Base-by-base conservation (phyloP, 2,797 vertebrate species). In the Typhlichthys eigenmanni region DNA sequence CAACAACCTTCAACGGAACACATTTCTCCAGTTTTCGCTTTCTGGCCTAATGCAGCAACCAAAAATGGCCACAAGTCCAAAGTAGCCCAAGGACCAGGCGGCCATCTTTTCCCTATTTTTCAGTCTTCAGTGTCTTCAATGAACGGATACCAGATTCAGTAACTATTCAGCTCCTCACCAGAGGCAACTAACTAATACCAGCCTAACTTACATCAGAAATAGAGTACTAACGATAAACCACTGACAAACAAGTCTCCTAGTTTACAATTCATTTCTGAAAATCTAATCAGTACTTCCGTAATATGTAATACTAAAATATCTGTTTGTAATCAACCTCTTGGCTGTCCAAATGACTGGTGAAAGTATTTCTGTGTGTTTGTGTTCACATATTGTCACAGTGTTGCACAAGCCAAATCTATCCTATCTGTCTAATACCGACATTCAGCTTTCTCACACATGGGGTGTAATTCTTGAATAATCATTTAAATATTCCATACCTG, bases 151-250 rank as follows among this genome's bases (percentile, higher is more conserved):
- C 62, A 67, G 52, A 84, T 56, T 62, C 64, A 74, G 71, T 75
- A 72, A 73, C 75, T 71, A 62, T 63, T 38, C 53, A 72, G 70
- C 61, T 45, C 66, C 70, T 80, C 69, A 69, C 69, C 4, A 60
- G 55, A 72, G 74, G 81, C 62, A 72, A 89, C 87, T 90, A 87
- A 91, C 88, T 87, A 79, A 81, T 79, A 75, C 70, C 82, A 86
- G 85, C 86, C 88, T 91, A 89, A 89, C 84, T 76, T 86, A 88
- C 90, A 87, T 90, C 90, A 88, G 88, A 90, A 90, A 77, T 90
- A 89, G 88, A 91, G 87, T 81, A 89, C 87, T 90, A 90, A 91
- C 85, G 76, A 61, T 55, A 77, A 80, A 19, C 67, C 53, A 75
- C 74, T 79, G 73, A 78, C 76, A 63, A 74, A 52, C 79, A 77